phyloP scores from a whole-genome alignment of 2,113 vertebrate species.

The Zosterops lateralis region DNA sequence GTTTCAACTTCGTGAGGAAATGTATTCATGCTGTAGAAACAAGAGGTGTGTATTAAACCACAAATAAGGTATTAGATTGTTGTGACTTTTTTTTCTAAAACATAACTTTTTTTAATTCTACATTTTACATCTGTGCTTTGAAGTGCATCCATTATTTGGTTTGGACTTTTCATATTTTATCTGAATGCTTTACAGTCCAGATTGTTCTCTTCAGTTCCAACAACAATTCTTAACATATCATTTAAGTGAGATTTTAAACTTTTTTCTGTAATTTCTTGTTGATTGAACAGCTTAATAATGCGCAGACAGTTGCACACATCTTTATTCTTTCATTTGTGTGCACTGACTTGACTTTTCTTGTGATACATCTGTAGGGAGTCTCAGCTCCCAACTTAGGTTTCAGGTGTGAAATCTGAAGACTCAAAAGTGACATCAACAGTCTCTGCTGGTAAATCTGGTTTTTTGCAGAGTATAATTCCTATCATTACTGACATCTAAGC shows the following conservation, averaged over 20 bases:
- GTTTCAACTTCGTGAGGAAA: slow-evolving; percentile 95
- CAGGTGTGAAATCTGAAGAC: background rate
- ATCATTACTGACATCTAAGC: background rate
- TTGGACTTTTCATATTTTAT: background rate
- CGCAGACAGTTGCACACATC: background rate
- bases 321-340: background rate
- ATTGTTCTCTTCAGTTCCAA: background rate
- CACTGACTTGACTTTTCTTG: background rate
- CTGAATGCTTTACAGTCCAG: background rate
- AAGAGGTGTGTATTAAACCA: slow-evolving; percentile 75
- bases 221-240: background rate
- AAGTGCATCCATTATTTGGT: background rate
- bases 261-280: background rate
- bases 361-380: background rate
- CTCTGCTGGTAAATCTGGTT: background rate
- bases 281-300: background rate
- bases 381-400: background rate
- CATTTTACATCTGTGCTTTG: background rate
- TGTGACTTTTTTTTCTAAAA: background rate
- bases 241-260: background rate
- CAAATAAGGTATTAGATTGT: background rate
- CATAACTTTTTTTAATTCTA: background rate
- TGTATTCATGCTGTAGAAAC: slow-evolving; percentile 91
- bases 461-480: background rate
- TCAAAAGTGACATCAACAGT: background rate